These are phyloP conservation scores for Vulpes lagopus DNA, from an alignment of 2,113 vertebrate genomes.

Conservation along the genomic window DNA sequence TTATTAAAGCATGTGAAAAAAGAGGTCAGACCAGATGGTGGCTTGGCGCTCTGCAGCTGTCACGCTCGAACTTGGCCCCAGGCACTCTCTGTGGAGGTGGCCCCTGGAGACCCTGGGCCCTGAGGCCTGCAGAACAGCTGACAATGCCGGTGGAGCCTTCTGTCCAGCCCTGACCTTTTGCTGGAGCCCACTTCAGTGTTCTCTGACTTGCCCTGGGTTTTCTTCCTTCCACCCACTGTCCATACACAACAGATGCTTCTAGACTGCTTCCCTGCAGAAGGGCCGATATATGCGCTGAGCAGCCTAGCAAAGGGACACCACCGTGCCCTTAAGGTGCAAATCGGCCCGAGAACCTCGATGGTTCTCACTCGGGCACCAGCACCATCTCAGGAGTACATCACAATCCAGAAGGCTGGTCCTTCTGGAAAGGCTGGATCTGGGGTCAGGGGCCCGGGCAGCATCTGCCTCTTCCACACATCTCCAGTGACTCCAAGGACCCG, in stretches of 20 bases:
- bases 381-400: background rate
- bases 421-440: background rate
- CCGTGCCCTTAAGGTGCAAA: background rate
- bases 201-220: background rate
- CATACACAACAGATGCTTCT: background rate
- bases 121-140: fast-evolving
- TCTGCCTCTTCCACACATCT: background rate
- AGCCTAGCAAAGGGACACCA: fast-evolving
- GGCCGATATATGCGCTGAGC: fast-evolving
- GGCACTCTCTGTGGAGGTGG: fast-evolving
- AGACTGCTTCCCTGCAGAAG: fast-evolving
- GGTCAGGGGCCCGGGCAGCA: background rate
- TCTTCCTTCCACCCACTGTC: background rate
- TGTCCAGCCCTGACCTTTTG: too few relatives aligned
- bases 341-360: background rate
- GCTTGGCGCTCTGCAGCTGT: background rate
- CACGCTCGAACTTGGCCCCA: too few relatives aligned
- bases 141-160: fast-evolving
- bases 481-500: background rate
- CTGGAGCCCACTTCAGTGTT: background rate
- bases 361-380: background rate
- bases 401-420: background rate
- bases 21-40: background rate
- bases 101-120: background rate
- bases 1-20: background rate